phyloP scores from a whole-genome alignment of 2,113 vertebrate genomes.

The Oceanites oceanicus region DNA sequence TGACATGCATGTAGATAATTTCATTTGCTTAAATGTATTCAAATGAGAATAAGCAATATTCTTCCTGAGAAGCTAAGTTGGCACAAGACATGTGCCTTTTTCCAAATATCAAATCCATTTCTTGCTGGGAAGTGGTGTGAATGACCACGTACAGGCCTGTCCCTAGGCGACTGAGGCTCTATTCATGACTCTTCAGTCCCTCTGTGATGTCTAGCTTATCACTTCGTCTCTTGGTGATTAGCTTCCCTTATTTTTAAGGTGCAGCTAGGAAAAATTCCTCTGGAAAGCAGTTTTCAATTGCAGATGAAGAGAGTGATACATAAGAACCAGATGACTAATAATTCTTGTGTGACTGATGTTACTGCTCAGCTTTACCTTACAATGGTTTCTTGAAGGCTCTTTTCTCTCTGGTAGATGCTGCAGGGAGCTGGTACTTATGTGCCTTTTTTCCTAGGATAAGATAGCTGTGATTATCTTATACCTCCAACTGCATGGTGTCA shows the following conservation, averaged over 20 bases:
- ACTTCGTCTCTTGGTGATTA: neutral
- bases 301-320: neutral
- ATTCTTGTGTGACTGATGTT: neutral
- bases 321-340: neutral
- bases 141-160: neutral
- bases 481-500: neutral
- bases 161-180: neutral
- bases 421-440: neutral
- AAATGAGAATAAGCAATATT: neutral
- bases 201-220: neutral
- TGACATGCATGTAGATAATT: neutral
- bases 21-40: neutral
- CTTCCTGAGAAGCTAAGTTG: neutral
- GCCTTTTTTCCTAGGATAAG: neutral
- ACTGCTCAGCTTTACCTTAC: neutral
- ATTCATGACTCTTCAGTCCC: neutral
- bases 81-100: neutral
- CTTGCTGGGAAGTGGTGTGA: neutral
- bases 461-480: neutral
- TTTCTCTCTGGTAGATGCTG: neutral
- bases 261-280: neutral
- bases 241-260: neutral
- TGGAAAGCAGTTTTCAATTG: neutral
- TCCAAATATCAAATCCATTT: neutral
- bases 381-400: neutral